A percentile compares a stretch with the other conserved stretches of the same genome.
phyloP scores from a whole-genome alignment of 2,888 invertebrate species.

The Heliconius erato region DNA sequence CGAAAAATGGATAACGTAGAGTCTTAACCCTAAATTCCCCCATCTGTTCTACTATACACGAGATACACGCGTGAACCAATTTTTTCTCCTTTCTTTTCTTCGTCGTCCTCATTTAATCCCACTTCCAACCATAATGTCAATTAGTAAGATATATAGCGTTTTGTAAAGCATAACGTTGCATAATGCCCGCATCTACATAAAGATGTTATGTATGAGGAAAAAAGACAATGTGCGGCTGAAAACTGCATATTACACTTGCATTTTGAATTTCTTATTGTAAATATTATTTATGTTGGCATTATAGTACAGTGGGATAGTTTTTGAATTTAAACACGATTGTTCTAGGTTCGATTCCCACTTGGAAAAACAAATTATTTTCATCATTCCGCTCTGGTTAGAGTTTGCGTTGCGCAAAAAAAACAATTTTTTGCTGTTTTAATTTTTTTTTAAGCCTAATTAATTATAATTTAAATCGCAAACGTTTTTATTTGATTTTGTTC shows the following conservation, averaged over 20 bases:
- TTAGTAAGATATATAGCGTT: constrained; percentile 12
- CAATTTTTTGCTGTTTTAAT: too few relatives aligned
- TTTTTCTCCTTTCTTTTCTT: not conserved
- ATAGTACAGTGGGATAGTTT: not conserved
- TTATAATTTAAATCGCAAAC: too few relatives aligned
- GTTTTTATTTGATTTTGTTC: too few relatives aligned
- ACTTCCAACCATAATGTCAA: constrained; percentile 10
- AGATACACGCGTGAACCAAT: not conserved
- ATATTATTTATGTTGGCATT: not conserved
- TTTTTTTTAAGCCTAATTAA: too few relatives aligned
- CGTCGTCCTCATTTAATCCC: not conserved
- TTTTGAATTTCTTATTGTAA: constrained; percentile 10
- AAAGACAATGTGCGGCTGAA: not conserved
- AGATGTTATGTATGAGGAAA: not conserved
- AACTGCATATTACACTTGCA: not conserved
- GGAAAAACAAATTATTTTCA: too few relatives aligned
- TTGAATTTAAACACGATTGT: not conserved
- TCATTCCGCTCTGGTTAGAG: too few relatives aligned
- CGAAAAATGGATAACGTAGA: not conserved
- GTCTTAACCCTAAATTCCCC: not conserved
- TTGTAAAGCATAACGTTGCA: constrained; percentile 10
- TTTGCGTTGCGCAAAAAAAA: too few relatives aligned
- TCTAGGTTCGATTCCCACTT: too few relatives aligned
- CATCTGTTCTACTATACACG: not conserved
- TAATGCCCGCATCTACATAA: constrained; percentile 25